Conservation (phyloP, 2,888 invertebrate genomes). For the Aporophyla nigra region DNA sequence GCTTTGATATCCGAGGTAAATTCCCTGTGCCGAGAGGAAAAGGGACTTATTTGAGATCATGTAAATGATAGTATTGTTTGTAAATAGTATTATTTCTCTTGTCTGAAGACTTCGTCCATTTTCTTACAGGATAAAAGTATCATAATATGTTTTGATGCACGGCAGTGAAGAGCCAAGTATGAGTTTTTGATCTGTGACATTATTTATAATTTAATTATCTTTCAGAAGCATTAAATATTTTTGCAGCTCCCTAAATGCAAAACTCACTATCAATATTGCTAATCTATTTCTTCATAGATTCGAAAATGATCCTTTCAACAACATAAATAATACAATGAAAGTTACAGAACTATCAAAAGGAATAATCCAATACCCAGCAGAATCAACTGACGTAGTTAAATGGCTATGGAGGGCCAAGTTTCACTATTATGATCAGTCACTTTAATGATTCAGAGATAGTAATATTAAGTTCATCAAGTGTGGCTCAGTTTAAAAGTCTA, state of each 20-base stretch:
- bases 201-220: not conserved
- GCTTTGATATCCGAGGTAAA: slow-evolving; percentile 31
- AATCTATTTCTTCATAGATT: no score
- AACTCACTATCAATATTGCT: no score
- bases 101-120: not conserved
- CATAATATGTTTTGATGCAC: not conserved
- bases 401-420: not conserved
- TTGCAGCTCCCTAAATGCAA: not conserved
- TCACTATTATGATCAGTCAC: not conserved
- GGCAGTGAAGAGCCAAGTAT: slow-evolving; percentile 27
- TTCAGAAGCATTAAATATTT: not conserved
- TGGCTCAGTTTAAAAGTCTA: no score
- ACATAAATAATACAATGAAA: no score
- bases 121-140: slow-evolving; percentile 39
- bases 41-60: slow-evolving; percentile 33
- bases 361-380: no score
- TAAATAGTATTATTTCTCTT: slow-evolving; percentile 19
- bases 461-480: no score
- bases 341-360: no score
- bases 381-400: not conserved
- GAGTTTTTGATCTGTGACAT: not conserved
- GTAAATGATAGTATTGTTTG: slow-evolving; percentile 26
- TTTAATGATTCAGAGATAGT: no score
- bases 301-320: no score
- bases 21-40: slow-evolving; percentile 37